A percentile compares a stretch with the other conserved stretches of the same genome.
Evolutionary conservation across 37 sponge, comb jelly and placozoan genomes (phyloP).

Genomic region (Axinella damicornis): DNA sequence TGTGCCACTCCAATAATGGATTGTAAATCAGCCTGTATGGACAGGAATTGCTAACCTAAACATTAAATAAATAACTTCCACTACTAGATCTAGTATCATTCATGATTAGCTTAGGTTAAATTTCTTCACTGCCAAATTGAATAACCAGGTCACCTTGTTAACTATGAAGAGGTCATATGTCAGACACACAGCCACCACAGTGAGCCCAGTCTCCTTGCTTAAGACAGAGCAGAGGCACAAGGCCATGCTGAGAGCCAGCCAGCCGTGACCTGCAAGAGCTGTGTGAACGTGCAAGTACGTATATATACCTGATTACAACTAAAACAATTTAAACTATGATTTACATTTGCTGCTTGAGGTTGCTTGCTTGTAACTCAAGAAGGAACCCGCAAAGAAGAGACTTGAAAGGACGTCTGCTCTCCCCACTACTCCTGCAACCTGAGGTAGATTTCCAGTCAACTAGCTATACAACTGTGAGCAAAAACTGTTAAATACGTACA

Average conservation of each 20-base stretch:
- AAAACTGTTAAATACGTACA: not conserved
- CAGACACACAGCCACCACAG: slow-evolving; percentile 83
- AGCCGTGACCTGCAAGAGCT: not conserved
- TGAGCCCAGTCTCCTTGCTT: slow-evolving; percentile 92
- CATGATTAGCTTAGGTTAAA: too few species aligned
- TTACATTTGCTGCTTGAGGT: slow-evolving; percentile 11
- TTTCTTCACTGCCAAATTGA: too few species aligned
- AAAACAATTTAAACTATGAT: too few species aligned
- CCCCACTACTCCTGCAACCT: slow-evolving; percentile 92
- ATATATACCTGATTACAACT: too few species aligned
- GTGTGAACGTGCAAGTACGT: too few species aligned
- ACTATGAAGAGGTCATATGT: slow-evolving; percentile 72
- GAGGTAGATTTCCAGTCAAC: too few species aligned
- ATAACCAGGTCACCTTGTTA: not conserved
- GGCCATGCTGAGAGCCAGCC: slow-evolving; percentile 17
- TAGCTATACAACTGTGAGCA: not conserved
- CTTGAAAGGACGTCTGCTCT: slow-evolving; percentile 85
- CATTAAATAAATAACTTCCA: too few species aligned
- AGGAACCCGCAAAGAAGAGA: slow-evolving; percentile 69
- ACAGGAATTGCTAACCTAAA: too few species aligned
- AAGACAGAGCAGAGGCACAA: slow-evolving; percentile 70
- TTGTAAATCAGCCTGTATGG: too few species aligned
- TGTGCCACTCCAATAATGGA: too few species aligned
- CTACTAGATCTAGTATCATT: too few species aligned
- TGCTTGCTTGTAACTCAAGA: slow-evolving; percentile 56